Evolutionary conservation across 2,113 vertebrate species (phyloP), one percentile per base, ranked within the genome.

Genomic region (Myrmecobius fasciatus): DNA sequence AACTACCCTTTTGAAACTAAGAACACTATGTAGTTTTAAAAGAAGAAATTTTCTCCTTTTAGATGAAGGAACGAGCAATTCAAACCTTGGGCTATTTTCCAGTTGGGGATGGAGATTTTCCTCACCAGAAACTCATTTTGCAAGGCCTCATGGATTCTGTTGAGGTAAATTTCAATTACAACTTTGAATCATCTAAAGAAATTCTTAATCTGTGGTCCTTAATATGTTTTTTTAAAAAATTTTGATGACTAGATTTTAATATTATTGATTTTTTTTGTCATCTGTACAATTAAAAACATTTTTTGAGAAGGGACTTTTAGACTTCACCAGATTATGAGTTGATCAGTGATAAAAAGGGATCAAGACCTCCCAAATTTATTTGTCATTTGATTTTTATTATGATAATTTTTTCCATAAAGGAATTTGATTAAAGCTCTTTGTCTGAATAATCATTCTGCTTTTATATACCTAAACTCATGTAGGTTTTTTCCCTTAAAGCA

Each of bases 131-230:
- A 96, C 99, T 99, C 83, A 98, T 99, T 91, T 97, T 99, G 97
- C 99, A 99, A 97, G 99, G 99, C 94, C 99, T 99, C 94, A 99
- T 99, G 99, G 99, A 99, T 98, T 99, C 99, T 93, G 99, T 99
- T 92, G 99, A 99, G 99, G 99, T 99, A 94, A 98, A 98, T 91
- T 96, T 88, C 25, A 94, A 56, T 94, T 96, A 92, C 46, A 96
- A 26, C 91, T 67, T 92, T 75, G 60, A 75, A 75, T 75, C 14
- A 20, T 75, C 60, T 75, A 75, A 75, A n/a, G 12, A n/a, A 75
- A 36, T 75, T 75, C 14, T 75, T 75, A 75, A n/a, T 14, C 60
- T n/a, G 5, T 17, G 3, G 14, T 75, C 60, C 53, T 53, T 53
- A 53, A 53, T 53, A 53, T 53, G 14, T 53, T 53, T 53, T 53